These are phyloP conservation scores for Diloba caeruleocephala DNA, from an alignment of 2,888 invertebrate genomes.

Conservation along the genomic window DNA sequence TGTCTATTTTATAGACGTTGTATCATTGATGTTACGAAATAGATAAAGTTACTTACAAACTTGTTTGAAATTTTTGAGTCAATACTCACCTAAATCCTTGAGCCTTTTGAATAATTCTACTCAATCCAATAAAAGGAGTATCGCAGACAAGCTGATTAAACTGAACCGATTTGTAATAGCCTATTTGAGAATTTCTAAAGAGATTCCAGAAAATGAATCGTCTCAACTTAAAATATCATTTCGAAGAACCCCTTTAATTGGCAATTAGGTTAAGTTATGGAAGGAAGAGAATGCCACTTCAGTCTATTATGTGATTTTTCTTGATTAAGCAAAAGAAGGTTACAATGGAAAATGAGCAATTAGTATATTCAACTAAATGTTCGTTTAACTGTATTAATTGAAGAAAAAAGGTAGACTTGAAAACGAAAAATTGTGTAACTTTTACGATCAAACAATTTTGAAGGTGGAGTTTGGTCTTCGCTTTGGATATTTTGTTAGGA, in stretches of 20 bases:
- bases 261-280: constrained; percentile 27
- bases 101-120: constrained; percentile 9
- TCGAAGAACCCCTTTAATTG: constrained; percentile 32
- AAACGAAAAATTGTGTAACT: no score
- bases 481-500: no score
- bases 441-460: no score
- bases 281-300: background rate
- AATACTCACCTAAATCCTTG: background rate
- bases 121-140: constrained; percentile 4
- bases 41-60: no score
- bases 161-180: constrained; percentile 6
- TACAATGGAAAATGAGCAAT: no score
- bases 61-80: background rate
- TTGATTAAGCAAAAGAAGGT: constrained; percentile 2
- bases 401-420: no score
- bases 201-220: constrained; percentile 11
- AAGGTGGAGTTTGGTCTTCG: no score
- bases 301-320: constrained; percentile 10
- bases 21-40: no score
- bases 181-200: constrained; percentile 10
- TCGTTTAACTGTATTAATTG: no score
- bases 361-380: no score
- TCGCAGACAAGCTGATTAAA: constrained; percentile 24
- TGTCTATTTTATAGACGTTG: no score
- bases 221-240: constrained; percentile 17